Base-by-base conservation (phyloP, 2,113 vertebrate species). In the Hucho hucho region DNA sequence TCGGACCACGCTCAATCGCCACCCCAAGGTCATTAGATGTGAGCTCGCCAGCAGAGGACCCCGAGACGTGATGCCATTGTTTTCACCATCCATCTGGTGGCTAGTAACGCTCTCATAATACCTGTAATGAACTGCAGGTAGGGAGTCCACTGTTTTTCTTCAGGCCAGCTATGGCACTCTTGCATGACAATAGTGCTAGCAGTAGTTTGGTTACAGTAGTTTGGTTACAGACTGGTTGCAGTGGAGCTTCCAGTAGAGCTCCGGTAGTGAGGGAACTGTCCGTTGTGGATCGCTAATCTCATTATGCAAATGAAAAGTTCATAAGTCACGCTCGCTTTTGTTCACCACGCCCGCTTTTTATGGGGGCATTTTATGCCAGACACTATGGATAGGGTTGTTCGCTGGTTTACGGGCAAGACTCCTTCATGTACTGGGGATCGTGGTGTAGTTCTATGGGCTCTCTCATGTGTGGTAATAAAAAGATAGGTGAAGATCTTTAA, bases 11-110 rank as follows among this genome's bases (percentile, higher is more conserved):
- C 79, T 83, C 74, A 70, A 80, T 72, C 75, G 75, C 79, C 81
- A 78, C 73, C 72, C 73, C 89, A 93, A 92, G 92, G 92, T 92
- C 92, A 83, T 81, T 86, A 72, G 7, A 86, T 73, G 88, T 65
- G 75, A 85, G 79, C 75, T 64, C 75, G 76, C 64, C 89, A 87
- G 90, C 86, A 86, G 81, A 86, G 78, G 81, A 86, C 71, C 78
- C 29, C 64, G 70, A 80, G 61, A 76, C 82, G 75, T 81, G 81
- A 81, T 29, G 85, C 83, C 82, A 77, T 72, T 87, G 84, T 90
- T 92, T 91, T 92, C 89, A 91, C 77, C 37, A 83, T 89, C 91
- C 91, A 92, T 92, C 91, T 93, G 91, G 78, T 85, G 80, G 73
- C 79, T 81, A 86, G 87, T 87, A 87, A 91, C 64, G 79, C 84